Evolutionary conservation across 2,113 vertebrate species (phyloP).

Genomic region (Heterotis niloticus): DNA sequence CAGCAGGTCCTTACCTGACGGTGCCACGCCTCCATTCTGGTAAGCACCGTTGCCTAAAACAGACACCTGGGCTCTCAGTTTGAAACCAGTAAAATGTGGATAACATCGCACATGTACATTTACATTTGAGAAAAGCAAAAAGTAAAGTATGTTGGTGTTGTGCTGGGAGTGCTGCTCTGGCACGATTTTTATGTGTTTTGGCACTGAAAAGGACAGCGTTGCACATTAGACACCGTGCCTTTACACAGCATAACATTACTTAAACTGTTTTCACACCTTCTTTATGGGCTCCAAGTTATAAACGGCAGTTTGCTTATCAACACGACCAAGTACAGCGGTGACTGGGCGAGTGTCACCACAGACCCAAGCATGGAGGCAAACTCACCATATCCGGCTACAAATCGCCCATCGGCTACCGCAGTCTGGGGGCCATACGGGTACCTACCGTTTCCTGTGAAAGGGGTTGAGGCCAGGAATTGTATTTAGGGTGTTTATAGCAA

Average conservation of each 20-base stretch:
- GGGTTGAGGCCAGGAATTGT: background rate
- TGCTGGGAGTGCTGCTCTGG: background rate
- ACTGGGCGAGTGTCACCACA: too few relatives aligned
- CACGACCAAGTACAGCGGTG: too few relatives aligned
- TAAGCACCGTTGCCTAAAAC: constrained; percentile 46
- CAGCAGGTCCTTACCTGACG: constrained; percentile 45
- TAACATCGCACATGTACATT: background rate
- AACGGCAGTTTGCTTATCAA: too few relatives aligned
- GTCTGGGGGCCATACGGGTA: constrained; percentile 59
- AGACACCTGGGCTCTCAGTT: constrained; percentile 8
- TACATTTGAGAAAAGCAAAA: background rate
- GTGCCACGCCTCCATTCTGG: constrained; percentile 40
- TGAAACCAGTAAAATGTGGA: background rate
- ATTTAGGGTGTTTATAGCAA: background rate
- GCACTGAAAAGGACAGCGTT: too few relatives aligned
- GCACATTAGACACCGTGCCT: too few relatives aligned
- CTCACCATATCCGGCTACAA: constrained; percentile 60
- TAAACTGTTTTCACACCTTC: constrained; percentile 5
- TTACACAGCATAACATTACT: too few relatives aligned
- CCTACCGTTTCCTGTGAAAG: constrained; percentile 50
- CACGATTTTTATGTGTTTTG: too few relatives aligned
- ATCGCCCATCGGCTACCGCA: constrained; percentile 56
- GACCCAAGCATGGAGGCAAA: background rate
- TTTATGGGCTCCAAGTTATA: background rate
- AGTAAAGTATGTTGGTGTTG: too few relatives aligned